A percentile compares a stretch with the other conserved stretches of the same genome.
Conservation (phyloP, 2,113 vertebrate genomes). For the Malurus cyaneus region DNA sequence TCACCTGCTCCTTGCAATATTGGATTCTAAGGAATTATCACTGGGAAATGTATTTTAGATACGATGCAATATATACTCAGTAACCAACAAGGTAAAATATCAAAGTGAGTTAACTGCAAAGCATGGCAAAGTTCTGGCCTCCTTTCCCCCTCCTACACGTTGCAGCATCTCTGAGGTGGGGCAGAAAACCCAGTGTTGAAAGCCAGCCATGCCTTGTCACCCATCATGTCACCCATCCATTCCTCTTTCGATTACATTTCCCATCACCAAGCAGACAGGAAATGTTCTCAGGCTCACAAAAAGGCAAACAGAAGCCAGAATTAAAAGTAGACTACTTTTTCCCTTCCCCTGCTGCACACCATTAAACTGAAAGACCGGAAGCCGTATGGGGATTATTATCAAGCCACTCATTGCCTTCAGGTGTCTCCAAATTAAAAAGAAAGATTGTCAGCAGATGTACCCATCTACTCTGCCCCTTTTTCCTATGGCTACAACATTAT, state of each 20-base stretch:
- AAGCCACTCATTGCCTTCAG: constrained; percentile 58
- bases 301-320: constrained; percentile 61
- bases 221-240: not conserved
- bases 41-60: not conserved
- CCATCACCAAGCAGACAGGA: constrained; percentile 64
- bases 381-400: constrained; percentile 57
- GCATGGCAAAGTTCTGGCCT: not conserved
- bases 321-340: constrained; percentile 50
- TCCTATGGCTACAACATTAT: not conserved
- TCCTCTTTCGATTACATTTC: constrained; percentile 50
- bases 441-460: constrained; percentile 41
- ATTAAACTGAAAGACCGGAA: constrained; percentile 58
- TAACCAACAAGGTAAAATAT: not conserved
- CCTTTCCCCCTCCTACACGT: not conserved
- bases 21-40: not conserved
- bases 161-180: not conserved
- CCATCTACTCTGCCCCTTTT: not conserved
- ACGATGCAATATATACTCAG: not conserved
- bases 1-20: not conserved
- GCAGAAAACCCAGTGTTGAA: not conserved
- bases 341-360: not conserved
- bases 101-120: not conserved
- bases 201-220: not conserved
- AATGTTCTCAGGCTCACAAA: constrained; percentile 62
- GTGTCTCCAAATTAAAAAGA: constrained; percentile 68